phyloP scores from a whole-genome alignment of 2,888 invertebrate genomes.

The Torymus aiolomorphi region DNA sequence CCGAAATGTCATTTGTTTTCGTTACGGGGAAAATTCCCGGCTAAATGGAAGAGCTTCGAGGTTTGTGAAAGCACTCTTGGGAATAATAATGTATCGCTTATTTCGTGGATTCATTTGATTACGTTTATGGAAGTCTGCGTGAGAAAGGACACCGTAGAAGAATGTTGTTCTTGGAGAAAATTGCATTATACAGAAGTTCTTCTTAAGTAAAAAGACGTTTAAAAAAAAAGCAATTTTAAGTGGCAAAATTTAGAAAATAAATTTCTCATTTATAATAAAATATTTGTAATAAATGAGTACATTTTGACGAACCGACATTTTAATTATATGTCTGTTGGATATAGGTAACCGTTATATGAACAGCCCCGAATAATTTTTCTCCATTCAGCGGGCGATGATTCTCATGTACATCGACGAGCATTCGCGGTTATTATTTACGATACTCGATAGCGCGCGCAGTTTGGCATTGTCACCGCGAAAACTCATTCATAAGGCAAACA shows the following conservation, averaged over 20 bases:
- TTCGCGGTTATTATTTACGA: constrained; percentile 33
- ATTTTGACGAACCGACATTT: no score
- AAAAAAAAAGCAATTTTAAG: no score
- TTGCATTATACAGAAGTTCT: no score
- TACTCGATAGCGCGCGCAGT: neutral
- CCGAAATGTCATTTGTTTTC: constrained; percentile 68
- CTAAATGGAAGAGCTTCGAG: neutral
- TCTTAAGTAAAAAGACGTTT: no score
- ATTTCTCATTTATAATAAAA: neutral
- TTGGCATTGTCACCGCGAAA: constrained; percentile 24
- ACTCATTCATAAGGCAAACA: constrained; percentile 48
- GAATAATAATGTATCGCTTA: constrained; percentile 16
- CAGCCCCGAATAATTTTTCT: constrained; percentile 8
- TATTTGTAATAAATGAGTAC: no score
- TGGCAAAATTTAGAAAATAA: neutral
- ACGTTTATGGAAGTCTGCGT: neutral
- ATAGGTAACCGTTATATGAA: no score
- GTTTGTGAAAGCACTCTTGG: constrained; percentile 25
- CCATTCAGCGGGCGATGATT: constrained; percentile 10
- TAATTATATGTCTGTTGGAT: no score
- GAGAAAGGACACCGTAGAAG: neutral
- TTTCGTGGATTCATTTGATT: constrained; percentile 21
- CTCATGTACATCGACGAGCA: neutral
- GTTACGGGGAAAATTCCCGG: constrained; percentile 57
- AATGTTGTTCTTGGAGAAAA: no score